Evolutionary conservation across 2,113 vertebrate genomes (phyloP).

Genomic region (Todiramphus saurophagus): DNA sequence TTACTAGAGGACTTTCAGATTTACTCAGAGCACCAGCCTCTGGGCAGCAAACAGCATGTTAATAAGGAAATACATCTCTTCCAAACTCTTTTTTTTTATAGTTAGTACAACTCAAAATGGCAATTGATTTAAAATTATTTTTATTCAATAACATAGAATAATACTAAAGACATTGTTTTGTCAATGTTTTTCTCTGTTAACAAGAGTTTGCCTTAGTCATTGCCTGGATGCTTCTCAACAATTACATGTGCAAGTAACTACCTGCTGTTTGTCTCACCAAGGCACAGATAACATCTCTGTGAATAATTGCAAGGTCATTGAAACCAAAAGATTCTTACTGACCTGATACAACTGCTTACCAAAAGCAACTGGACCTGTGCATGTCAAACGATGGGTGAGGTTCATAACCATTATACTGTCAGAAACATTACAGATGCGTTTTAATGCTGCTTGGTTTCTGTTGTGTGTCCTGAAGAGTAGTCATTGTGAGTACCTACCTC

Average conservation of each 20-base stretch:
- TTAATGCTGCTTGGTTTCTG: not conserved
- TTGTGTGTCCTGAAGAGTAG: not conserved
- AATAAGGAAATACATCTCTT: not conserved
- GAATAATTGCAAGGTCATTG: not conserved
- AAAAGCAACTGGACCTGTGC: not conserved
- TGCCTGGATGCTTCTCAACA: not conserved
- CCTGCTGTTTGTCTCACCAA: not conserved
- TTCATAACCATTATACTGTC: not conserved
- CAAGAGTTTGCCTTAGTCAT: not conserved
- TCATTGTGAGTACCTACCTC: not conserved
- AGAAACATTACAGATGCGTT: not conserved
- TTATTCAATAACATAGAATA: not conserved
- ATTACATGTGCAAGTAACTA: not conserved
- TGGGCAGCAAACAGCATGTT: not conserved
- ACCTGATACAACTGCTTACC: not conserved
- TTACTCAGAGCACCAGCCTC: not conserved
- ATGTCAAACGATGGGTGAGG: not conserved
- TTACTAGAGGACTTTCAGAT: not conserved
- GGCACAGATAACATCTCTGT: not conserved
- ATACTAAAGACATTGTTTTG: not conserved
- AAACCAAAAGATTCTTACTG: not conserved
- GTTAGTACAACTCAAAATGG: not conserved
- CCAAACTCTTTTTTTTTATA: not conserved
- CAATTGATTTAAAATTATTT: conserved; percentile 22
- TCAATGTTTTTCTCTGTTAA: not conserved